phyloP scores from a whole-genome alignment of 2,888 invertebrate species.

The Drosophila mayaguana region DNA sequence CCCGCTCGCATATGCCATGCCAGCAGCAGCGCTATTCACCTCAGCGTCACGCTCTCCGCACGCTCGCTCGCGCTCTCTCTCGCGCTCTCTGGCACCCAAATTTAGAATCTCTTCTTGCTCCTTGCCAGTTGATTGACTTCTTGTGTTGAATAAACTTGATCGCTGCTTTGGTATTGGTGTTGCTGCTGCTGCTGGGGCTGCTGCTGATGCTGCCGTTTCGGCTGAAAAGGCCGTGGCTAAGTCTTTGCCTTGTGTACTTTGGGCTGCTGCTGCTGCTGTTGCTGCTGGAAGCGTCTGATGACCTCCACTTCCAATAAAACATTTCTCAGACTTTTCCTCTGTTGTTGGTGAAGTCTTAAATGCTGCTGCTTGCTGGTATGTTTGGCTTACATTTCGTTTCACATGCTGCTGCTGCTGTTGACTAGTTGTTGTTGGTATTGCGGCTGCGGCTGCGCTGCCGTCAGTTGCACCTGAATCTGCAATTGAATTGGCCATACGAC shows the following conservation, averaged over 20 bases:
- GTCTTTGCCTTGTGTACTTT: conserved; percentile 59
- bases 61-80: conserved; percentile 40
- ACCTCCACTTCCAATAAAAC: conserved; percentile 82
- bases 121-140: conserved; percentile 74
- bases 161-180: conserved; percentile 80
- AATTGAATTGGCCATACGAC: conserved; percentile 27
- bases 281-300: conserved; percentile 74
- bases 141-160: conserved; percentile 75
- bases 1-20: conserved; percentile 29
- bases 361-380: conserved; percentile 41
- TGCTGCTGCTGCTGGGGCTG: conserved; percentile 55
- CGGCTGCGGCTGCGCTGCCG: conserved; percentile 40
- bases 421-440: conserved; percentile 53
- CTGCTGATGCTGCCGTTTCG: conserved; percentile 60
- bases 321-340: conserved; percentile 82
- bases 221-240: conserved; percentile 62
- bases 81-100: conserved; percentile 55
- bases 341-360: conserved; percentile 59
- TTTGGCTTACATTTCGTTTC: conserved; percentile 68
- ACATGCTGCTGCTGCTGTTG: conserved; percentile 45
- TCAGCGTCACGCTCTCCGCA: conserved; percentile 49
- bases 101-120: conserved; percentile 72
- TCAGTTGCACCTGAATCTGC: conserved; percentile 62
- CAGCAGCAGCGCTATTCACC: conserved; percentile 41
- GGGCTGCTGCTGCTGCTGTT: conserved; percentile 47